phyloP scores from a whole-genome alignment of 2,113 vertebrate genomes.

The Oostethus manadensis region DNA sequence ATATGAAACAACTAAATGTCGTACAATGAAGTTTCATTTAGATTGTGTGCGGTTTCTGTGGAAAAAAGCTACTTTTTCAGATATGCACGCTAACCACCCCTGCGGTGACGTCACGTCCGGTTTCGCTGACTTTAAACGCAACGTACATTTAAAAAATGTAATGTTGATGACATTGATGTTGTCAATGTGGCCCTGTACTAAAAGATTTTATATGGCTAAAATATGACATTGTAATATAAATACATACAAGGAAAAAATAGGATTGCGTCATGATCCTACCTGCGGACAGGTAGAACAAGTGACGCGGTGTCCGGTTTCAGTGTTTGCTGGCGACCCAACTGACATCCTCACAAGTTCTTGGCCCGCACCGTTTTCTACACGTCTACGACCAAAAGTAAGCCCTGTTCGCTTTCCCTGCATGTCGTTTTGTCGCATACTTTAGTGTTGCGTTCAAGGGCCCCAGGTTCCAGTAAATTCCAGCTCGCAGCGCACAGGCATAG shows the following conservation, averaged over 20 bases:
- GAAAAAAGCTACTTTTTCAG: too few relatives aligned
- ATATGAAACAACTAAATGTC: too few relatives aligned
- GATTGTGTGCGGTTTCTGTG: too few relatives aligned
- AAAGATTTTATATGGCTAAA: too few relatives aligned
- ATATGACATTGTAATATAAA: too few relatives aligned
- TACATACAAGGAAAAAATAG: too few relatives aligned
- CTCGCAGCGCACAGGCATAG: constrained; percentile 1
- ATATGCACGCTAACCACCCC: neutral
- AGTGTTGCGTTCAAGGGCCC: neutral
- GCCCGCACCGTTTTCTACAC: neutral
- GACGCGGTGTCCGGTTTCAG: constrained; percentile 47
- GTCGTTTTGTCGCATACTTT: neutral
- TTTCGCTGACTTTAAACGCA: neutral
- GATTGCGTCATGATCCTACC: neutral
- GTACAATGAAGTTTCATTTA: too few relatives aligned
- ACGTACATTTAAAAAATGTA: too few relatives aligned
- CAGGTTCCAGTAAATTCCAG: neutral
- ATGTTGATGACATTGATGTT: too few relatives aligned
- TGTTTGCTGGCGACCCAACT: neutral
- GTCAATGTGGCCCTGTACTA: too few relatives aligned
- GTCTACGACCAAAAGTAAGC: neutral
- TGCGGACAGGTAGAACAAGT: constrained; percentile 52
- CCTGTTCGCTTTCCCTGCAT: neutral
- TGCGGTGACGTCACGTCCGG: constrained; percentile 59
- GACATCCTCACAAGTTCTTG: neutral